phyloP scores from a whole-genome alignment of 2,113 vertebrate species.

The Cranoglanis bouderius region DNA sequence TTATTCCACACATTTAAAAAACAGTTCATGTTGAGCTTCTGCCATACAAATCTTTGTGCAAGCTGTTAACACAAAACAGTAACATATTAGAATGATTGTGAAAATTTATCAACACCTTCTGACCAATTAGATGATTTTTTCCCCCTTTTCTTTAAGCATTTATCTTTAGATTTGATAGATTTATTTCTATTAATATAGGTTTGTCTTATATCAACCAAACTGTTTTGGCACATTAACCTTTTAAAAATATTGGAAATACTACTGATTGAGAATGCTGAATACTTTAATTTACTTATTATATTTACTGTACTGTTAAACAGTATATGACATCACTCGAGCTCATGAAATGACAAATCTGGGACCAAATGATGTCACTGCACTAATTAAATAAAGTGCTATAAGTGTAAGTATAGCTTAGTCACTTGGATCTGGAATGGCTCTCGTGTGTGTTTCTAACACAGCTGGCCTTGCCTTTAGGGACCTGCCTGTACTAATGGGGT shows the following conservation, averaged over 20 bases:
- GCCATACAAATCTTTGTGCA: neutral
- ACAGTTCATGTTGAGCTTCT: neutral
- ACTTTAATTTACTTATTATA: neutral
- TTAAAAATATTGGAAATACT: neutral
- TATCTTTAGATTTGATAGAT: neutral
- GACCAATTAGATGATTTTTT: neutral
- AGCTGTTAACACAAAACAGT: neutral
- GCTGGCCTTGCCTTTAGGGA: slow-evolving; percentile 32
- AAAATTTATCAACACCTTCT: neutral
- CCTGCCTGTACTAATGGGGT: slow-evolving; percentile 55
- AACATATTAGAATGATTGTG: neutral
- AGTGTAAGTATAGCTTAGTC: neutral
- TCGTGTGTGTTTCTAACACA: slow-evolving; percentile 28
- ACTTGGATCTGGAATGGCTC: slow-evolving; percentile 16
- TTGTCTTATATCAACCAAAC: neutral
- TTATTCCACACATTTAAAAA: neutral
- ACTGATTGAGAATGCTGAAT: neutral
- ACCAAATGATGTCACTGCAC: slow-evolving; percentile 42
- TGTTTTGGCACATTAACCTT: neutral
- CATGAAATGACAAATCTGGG: neutral
- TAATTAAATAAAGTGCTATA: slow-evolving; percentile 52
- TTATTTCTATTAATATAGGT: neutral
- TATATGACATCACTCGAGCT: neutral
- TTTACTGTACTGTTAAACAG: neutral
- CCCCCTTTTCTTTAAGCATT: neutral